Evolutionary conservation across 2,797 vertebrate species (phyloP).

Genomic region (Galago senegalensis): DNA sequence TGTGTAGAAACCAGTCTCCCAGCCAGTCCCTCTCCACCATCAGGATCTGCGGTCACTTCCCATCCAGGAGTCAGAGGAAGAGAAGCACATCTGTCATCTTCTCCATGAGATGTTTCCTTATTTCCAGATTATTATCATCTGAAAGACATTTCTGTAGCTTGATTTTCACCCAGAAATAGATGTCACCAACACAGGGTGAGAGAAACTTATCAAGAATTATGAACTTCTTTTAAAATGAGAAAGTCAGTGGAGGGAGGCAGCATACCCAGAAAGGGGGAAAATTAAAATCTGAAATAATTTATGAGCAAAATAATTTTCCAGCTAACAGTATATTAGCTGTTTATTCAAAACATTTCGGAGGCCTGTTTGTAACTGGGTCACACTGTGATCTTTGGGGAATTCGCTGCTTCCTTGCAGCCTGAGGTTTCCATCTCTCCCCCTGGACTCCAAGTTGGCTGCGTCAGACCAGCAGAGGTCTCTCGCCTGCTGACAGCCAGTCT

Average conservation of each 20-base stretch:
- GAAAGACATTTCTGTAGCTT: constrained; percentile 61
- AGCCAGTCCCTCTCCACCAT: rapidly evolving
- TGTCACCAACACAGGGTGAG: constrained; percentile 77
- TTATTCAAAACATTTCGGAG: constrained; percentile 43
- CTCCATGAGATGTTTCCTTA: background rate
- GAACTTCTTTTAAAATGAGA: constrained; percentile 83
- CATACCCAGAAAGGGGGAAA: constrained; percentile 85
- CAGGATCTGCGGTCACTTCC: rapidly evolving
- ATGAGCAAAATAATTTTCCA: constrained; percentile 83
- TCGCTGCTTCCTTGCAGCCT: background rate
- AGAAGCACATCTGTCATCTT: background rate
- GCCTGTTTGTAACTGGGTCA: background rate
- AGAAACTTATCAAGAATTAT: constrained; percentile 83
- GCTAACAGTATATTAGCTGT: constrained; percentile 77
- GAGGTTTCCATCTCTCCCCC: rapidly evolving
- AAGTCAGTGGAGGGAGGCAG: constrained; percentile 81
- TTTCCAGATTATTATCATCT: constrained; percentile 35
- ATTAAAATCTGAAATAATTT: constrained; percentile 87
- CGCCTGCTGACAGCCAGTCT: background rate
- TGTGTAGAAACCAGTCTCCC: background rate
- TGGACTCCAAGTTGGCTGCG: rapidly evolving
- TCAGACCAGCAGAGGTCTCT: rapidly evolving
- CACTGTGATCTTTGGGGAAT: background rate
- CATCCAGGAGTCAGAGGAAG: background rate
- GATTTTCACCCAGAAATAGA: constrained; percentile 79